Base-by-base conservation (phyloP, 2,888 invertebrate species). In the Platycnemis pennipes region DNA sequence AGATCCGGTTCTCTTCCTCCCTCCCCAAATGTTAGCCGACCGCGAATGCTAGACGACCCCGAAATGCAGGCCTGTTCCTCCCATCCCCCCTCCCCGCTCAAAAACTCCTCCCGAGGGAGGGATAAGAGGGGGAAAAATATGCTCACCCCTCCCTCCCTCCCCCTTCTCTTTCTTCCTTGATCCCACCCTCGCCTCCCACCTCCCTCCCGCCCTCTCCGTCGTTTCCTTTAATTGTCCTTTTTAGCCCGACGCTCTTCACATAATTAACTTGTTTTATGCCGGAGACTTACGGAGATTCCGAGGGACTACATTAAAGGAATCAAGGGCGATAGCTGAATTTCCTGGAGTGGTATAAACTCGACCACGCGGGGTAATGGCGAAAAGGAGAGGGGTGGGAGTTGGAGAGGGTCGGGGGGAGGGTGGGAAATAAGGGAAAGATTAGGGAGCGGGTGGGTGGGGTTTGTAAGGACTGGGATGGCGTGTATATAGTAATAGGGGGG, bases 201-300 rank as follows among this genome's bases (percentile, higher is more conserved):
- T 44, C 63, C 26, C n/a, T 91, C 44, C 63, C 63, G 22, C 91
- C 49, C 91, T 44, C 63, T 69, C 63, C 91, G 53, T 63, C 91
- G 91, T 91, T 63, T 91, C 94, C 94, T 94, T 94, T 94, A 94
- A 94, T 94, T 94, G 94, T 94, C 94, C 94, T 94, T 94, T 94
- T 94, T 94, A 94, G 94, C 69, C 91, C 94, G 94, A 89, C 94
- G 94, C 94, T 94, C 94, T 94, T 94, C 94, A 94, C 94, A 94
- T 94, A 94, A 94, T 94, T 94, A 94, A 94, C 94, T 94, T 89
- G 94, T 94, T 94, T 94, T 94, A 94, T 94, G 94, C 94, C 77
- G 94, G 89, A 89, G 94, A 94, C 94, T 94, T 94, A 94, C 94
- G 77, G 94, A 94, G 94, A 94, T 94, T 94, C 94, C 89, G 86